These are phyloP conservation scores for Netelia inedita DNA, from an alignment of 2,888 invertebrate species.

Conservation along the genomic window DNA sequence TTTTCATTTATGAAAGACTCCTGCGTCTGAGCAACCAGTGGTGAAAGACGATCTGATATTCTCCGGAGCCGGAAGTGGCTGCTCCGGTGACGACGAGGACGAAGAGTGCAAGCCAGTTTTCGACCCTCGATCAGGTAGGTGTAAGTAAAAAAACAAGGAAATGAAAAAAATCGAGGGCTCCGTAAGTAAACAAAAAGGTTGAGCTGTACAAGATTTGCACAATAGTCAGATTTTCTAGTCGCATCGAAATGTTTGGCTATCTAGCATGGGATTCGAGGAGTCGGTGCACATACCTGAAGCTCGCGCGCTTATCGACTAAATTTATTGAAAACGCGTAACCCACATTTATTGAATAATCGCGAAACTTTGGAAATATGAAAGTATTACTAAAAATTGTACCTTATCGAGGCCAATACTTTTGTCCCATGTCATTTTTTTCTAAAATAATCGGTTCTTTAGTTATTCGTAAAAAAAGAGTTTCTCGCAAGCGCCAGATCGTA, in stretches of 20 bases:
- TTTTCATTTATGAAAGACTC: conserved; percentile 88
- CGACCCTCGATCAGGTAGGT: conserved; percentile 91
- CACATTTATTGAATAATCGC: too few species aligned
- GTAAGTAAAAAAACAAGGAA: conserved; percentile 60
- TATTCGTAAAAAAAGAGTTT: conserved; percentile 71
- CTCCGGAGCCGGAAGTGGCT: conserved; percentile 96
- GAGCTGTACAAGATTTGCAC: conserved; percentile 20
- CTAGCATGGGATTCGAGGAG: neutral
- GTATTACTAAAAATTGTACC: conserved; percentile 51
- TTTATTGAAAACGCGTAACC: neutral
- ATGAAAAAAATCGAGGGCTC: conserved; percentile 69
- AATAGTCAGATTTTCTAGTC: conserved; percentile 36
- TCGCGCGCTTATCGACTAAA: neutral
- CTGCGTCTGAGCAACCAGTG: conserved; percentile 92
- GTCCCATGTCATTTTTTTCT: conserved; percentile 1
- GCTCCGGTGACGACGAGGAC: conserved; percentile 95
- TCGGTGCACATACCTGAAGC: conserved; percentile 16
- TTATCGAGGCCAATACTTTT: neutral
- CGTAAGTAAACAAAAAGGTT: conserved; percentile 69
- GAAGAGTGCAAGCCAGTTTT: conserved; percentile 95
- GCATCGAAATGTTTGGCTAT: conserved; percentile 62
- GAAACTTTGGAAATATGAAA: neutral
- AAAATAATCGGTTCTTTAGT: conserved; percentile 25
- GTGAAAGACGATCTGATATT: conserved; percentile 96
- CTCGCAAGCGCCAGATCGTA: conserved; percentile 74